phyloP scores from a whole-genome alignment of 2,888 invertebrate genomes.

The Cordilura impudica region DNA sequence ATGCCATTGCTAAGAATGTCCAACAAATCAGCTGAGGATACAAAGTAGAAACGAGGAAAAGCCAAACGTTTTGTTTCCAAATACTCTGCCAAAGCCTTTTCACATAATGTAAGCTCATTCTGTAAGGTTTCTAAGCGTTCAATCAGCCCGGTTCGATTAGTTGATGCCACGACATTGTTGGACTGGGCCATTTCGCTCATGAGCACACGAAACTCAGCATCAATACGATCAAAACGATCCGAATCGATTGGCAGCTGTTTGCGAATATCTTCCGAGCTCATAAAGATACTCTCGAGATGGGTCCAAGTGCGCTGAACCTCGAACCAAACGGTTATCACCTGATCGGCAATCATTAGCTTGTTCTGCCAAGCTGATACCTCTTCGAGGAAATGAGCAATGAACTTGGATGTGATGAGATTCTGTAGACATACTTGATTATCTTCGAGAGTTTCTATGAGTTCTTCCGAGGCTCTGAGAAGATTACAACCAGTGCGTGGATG shows the following conservation, averaged over 20 bases:
- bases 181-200: slow-evolving; percentile 78
- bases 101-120: slow-evolving; percentile 91
- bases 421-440: slow-evolving; percentile 97
- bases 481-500: slow-evolving; percentile 93
- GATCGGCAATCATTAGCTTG: slow-evolving; percentile 94
- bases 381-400: slow-evolving; percentile 95
- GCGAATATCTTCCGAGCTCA: slow-evolving; percentile 97
- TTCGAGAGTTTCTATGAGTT: slow-evolving; percentile 96
- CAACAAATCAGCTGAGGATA: slow-evolving; percentile 95
- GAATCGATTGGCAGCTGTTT: slow-evolving; percentile 96
- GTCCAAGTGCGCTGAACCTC: slow-evolving; percentile 99
- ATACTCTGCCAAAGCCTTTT: slow-evolving; percentile 97
- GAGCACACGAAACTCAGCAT: slow-evolving; percentile 90
- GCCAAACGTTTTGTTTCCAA: slow-evolving; percentile 97
- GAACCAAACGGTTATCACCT: slow-evolving; percentile 94
- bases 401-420: slow-evolving; percentile 97
- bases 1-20: slow-evolving; percentile 98
- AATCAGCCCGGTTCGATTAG: slow-evolving; percentile 90
- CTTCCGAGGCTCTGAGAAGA: slow-evolving; percentile 93
- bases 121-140: slow-evolving; percentile 89
- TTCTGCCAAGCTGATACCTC: slow-evolving; percentile 97
- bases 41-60: slow-evolving; percentile 97
- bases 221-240: slow-evolving; percentile 93
- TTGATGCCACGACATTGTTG: slow-evolving; percentile 91
- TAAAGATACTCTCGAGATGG: slow-evolving; percentile 97